Evolutionary conservation across 2,888 invertebrate species (phyloP), one percentile per base, ranked within the genome.

Genomic region (Buathra laborator): DNA sequence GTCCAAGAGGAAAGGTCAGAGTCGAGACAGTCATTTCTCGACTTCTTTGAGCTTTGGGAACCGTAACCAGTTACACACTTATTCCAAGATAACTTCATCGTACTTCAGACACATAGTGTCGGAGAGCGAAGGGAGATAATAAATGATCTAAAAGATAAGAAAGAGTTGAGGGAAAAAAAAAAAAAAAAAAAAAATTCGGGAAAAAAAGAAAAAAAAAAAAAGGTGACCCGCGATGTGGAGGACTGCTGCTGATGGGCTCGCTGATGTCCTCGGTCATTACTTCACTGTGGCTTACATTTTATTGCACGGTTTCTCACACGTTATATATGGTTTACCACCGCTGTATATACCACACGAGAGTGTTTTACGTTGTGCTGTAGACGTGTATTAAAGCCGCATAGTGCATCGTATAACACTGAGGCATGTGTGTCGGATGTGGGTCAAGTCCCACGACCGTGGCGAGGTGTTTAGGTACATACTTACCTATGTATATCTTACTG

Each of bases 61-160:
- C 83, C 85, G 70, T 84, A 90, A 88, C 89, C 86, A 87, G 89
- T 88, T 90, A 29, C 75, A 68, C 53, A 43, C 66, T 44, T 76
- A 24, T 56, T 64, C 83, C 43, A 19, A 62, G 19, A 71, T 51
- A 64, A 44, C 62, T 79, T 66, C n/a, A 64, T 79, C 62, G 62
- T 37, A 19, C 43, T 68, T 32, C 53, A 24, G 24, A 24, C 24
- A n/a, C 37, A 9, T 3, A 37, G 67, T 24, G 14, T 78, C 78
- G 29, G 37, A 56, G 7, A 24, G 43, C 43, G 44, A 78, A 37
- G 19, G 24, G 43, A 78, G 9, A 19, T 5, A 32, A 32, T 16
- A 48, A 16, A 29, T n/a, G 29, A 19, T 37, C 29, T 46, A 43
- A 56, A 44, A 44, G 29, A 44, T 19, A 46, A 19, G 46, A 48